Evolutionary conservation across 2,113 vertebrate genomes (phyloP), one percentile per base, ranked within the genome.

Genomic region (Leptosomus discolor): DNA sequence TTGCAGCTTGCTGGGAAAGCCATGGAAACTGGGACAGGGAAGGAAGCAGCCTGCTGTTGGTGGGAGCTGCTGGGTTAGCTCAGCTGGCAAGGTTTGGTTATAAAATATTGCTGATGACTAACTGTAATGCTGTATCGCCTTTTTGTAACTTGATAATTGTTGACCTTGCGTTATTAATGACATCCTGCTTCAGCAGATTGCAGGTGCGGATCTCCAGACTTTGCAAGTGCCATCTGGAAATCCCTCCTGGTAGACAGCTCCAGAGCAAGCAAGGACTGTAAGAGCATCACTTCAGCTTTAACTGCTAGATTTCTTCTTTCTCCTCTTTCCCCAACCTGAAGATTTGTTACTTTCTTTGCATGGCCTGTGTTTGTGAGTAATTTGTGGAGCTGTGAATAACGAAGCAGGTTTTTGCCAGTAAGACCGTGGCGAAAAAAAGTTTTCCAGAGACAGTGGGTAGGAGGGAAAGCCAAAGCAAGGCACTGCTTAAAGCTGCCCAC

Each of bases 41-140:
- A 63, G 71, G 34, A 53, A 10, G 53, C 41, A n/a, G n/a, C 10
- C 16, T 43, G 71, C 34, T 81, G 30, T 65, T 48, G 30, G 30
- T 9, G 9, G 54, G 46, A 76, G 63, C 17, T 2, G 6, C 56
- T 36, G 56, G 26, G 21, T 41, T 50, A 48, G 48, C 64, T 36
- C 71, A 11, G 17, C 30, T 63, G 50, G 32, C 32, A 34, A 27
- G 26, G 37, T 37, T 74, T 58, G 68, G 29, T 46, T 75, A 22
- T 23, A 34, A 43, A 67, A 29, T 18, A 4, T 41, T 54, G n/a
- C n/a, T 36, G 78, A 23, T 53, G 60, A 34, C 17, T 22, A 5
- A 9, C 64, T 63, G n/a, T 26, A 54, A 48, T 2, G 5, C 15
- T 1, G 2, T 16, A 9, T 68, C 1, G 2, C 39, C 41, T 32